A percentile compares a stretch with the other conserved stretches of the same genome.
Conservation (phyloP, 2,113 vertebrate species). For the Lanius collurio region DNA sequence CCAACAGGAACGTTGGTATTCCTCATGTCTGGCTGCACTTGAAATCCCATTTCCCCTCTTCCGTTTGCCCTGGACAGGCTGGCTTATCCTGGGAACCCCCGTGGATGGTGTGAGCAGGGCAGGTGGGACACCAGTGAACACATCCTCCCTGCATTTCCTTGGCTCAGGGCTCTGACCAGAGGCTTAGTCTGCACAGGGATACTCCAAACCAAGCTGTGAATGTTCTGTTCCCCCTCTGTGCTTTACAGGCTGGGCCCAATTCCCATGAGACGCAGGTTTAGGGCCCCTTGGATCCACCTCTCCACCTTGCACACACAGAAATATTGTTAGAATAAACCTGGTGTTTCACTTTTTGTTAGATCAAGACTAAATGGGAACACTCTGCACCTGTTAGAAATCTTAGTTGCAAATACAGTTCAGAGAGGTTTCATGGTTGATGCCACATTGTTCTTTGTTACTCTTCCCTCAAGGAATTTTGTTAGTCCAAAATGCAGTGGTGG, state of each 20-base stretch:
- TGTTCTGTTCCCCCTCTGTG: neutral
- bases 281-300: neutral
- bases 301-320: neutral
- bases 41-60: neutral
- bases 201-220: neutral
- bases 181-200: neutral
- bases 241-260: neutral
- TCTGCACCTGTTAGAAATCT: neutral
- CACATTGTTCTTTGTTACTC: rapidly evolving
- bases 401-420: neutral
- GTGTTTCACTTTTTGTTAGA: neutral
- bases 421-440: neutral
- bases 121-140: rapidly evolving
- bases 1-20: rapidly evolving
- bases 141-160: rapidly evolving
- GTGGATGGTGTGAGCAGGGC: neutral
- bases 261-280: neutral
- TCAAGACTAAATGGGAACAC: neutral
- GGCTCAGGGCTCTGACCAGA: neutral
- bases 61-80: neutral
- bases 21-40: neutral
- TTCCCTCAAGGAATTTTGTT: neutral
- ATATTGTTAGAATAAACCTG: neutral
- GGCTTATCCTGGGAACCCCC: rapidly evolving
- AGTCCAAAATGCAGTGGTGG: rapidly evolving